Evolutionary conservation across 1,140 invertebrate genomes (phyloP).

Genomic region (Panulirus ornatus): DNA sequence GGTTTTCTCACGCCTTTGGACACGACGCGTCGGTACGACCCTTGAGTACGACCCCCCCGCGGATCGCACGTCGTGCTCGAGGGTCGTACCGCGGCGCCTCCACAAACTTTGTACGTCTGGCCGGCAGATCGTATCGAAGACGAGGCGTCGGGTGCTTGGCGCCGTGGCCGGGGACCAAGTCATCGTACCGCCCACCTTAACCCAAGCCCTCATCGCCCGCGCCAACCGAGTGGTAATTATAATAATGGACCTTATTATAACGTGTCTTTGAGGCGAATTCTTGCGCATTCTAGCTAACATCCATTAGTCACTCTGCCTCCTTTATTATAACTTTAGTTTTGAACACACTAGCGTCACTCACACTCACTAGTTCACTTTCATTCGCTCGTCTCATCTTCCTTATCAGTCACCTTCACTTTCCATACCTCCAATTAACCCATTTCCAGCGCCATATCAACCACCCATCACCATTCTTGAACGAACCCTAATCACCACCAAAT

Average conservation of each 20-base stretch:
- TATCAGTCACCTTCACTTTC: background rate
- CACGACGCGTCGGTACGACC: too few species aligned
- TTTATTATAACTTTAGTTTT: background rate
- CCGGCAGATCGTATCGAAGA: slow-evolving; percentile 21
- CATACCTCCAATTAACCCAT: background rate
- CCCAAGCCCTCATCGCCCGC: background rate
- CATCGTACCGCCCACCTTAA: slow-evolving; percentile 6
- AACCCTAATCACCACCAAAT: too few species aligned
- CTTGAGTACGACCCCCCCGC: too few species aligned
- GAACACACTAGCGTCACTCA: background rate
- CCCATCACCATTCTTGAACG: too few species aligned
- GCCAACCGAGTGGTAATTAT: slow-evolving; percentile 42
- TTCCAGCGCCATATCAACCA: too few species aligned
- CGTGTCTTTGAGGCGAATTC: too few species aligned
- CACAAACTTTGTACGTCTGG: background rate
- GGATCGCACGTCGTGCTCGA: too few species aligned
- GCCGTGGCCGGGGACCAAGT: slow-evolving; percentile 48
- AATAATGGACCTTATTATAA: too few species aligned
- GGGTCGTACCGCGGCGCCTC: too few species aligned
- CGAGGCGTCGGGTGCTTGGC: slow-evolving; percentile 10
- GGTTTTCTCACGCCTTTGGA: too few species aligned
- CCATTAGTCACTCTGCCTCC: background rate
- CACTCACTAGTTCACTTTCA: background rate
- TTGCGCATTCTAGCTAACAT: too few species aligned
- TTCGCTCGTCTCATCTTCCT: background rate